Percentiles rank a stretch among this genome's conserved stretches.
These are phyloP conservation scores for Linepithema humile DNA, from an alignment of 1,140 invertebrate genomes.

Conservation along the genomic window DNA sequence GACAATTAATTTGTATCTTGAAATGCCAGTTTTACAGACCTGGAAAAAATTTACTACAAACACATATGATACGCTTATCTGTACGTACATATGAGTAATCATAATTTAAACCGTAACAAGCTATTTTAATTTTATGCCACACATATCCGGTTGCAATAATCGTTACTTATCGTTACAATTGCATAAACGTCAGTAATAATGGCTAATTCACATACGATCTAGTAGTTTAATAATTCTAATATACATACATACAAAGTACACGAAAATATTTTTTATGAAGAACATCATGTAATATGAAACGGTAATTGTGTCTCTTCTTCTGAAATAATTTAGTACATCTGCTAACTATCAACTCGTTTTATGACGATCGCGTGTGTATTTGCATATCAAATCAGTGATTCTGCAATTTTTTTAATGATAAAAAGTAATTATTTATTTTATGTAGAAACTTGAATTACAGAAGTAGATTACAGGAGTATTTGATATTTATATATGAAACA, in stretches of 20 bases:
- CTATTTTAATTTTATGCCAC: background rate
- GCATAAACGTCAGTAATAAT: constrained; percentile 12
- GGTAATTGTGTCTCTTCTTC: background rate
- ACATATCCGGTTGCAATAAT: background rate
- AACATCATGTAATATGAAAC: constrained; percentile 9
- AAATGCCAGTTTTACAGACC: background rate
- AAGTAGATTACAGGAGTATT: too few relatives aligned
- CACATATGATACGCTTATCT: background rate
- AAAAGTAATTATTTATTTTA: background rate
- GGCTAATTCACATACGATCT: background rate
- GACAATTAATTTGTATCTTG: too few relatives aligned
- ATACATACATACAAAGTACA: background rate
- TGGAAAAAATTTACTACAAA: background rate
- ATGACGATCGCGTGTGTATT: background rate
- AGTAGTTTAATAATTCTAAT: constrained; percentile 11
- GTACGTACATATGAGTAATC: background rate
- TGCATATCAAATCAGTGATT: background rate
- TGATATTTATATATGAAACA: too few relatives aligned
- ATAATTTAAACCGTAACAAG: constrained; percentile 7
- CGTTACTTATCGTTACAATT: constrained; percentile 26
- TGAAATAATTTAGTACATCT: constrained; percentile 1
- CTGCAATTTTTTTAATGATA: background rate
- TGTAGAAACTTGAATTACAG: too few relatives aligned
- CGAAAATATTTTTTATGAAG: constrained; percentile 4
- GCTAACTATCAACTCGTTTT: background rate